Base-by-base conservation (phyloP, 2,113 vertebrate species). In the Planiliza haematocheilus region DNA sequence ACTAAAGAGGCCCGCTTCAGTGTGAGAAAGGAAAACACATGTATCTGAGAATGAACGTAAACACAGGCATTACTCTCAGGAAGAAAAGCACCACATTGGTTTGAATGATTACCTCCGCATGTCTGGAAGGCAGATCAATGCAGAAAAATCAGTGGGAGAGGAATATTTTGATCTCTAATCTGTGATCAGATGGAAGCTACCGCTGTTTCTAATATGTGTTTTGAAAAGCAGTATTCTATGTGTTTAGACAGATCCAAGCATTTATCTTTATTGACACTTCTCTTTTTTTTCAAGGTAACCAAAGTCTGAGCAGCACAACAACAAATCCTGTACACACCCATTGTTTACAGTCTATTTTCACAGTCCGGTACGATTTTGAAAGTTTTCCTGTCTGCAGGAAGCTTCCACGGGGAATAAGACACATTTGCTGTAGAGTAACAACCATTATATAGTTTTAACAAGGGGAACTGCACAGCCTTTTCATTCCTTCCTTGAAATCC, bases 401-500 rank as follows among this genome's bases (percentile, higher is more conserved):
- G 38, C 52, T 55, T 73, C 36, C 67, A 50, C 30, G 12, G 39
- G 58, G 50, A 8, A 70, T 63, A 55, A 34, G 46, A 64, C 46
- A 56, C n/a, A 75, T 68, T 45, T 55, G 42, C 39, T 70, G 20
- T 74, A 42, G 60, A 68, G 5, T 69, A 77, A 55, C 18, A 58
- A 53, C 64, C 30, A 41, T 70, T 61, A 67, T 63, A 36, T 56
- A 14, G 49, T 66, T 51, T 60, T 70, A 83, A 74, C 49, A 79
- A 46, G 55, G 30, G 55, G 58, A 82, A 70, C 55, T 50, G n/a
- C 34, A 51, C 11, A 34, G 1, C n/a, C 39, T 74, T 55, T 74
- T 71, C 39, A 66, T 62, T n/a, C 67, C 30, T 64, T 58, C 36
- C 51, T 46, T 48, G 42, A 76, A 81, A 53, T 65, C 51, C 49